Base-by-base conservation (phyloP, 2,113 vertebrate genomes). In the Peromyscus californicus region DNA sequence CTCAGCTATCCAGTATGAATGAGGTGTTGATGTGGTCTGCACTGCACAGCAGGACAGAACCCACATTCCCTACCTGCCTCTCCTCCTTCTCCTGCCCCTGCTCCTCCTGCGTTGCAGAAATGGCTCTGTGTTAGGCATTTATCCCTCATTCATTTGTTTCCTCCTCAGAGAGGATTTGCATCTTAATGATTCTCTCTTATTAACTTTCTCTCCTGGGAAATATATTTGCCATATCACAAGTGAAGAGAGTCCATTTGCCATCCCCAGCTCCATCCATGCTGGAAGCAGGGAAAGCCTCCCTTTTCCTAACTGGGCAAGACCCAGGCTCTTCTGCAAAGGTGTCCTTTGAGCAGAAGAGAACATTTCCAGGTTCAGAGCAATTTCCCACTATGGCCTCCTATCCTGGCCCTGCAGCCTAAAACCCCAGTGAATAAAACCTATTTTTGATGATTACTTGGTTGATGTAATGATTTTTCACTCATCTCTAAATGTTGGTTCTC, bases 171-270 rank as follows among this genome's bases (percentile, higher is more conserved):
- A 31, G 3, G 39, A 95, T 96, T 96, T 94, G 65, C 78, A 94
- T 89, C 39, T 93, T 93, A 69, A 75, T 90, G 72, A 78, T 91
- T 92, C 67, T 91, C 17, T 96, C 54, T 95, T 21, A 61, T 96
- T 96, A 86, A 36, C 33, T 31, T 59, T 72, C 10, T 92, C 21
- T 80, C 51, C 39, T 48, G 39, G 84, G 67, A 95, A 93, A 74
- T 82, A 87, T 33, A 83, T 57, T 96, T 93, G 45, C 67, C 5
- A 9, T 89, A 65, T 76, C 85, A 86, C 22, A 84, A 61, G 26
- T 79, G 54, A 87, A 24, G 54, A 36, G 88, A 91, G 24, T 54
- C 89, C 65, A n/a, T 94, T 91, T 97, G 45, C 70, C 51, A 5
- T 7, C 15, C n/a, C 70, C 24, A 42, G 16, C n/a, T 39, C n/a